Base-by-base conservation (phyloP, 2,797 vertebrate genomes). In the Distichodus sexfasciatus region DNA sequence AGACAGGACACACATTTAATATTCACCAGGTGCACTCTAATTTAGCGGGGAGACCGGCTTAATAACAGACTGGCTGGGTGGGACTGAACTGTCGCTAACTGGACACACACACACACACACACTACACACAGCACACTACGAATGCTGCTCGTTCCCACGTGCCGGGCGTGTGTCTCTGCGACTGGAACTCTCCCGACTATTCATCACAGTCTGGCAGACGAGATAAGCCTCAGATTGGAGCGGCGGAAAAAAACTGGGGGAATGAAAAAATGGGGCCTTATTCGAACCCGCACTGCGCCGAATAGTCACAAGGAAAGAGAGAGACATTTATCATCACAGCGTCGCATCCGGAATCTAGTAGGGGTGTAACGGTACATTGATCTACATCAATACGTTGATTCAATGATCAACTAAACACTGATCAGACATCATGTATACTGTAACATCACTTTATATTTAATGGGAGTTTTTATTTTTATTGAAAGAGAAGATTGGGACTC, bases 261-360 rank as follows among this genome's bases (percentile, higher is more conserved):
- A n/a, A n/a, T n/a, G 21, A 26, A 9, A 69, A 76, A 61, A n/a
- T 0, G 41, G 40, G 48, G 15, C 21, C 38, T 60, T 21, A 38
- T 46, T 48, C 46, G 33, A 53, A 66, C 47, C 63, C 60, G 38
- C 46, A 48, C 47, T 2, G n/a, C 26, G 26, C 17, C 23, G 53
- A 35, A 26, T 26, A 54, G 15, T 44, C 36, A 26, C 31, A 50
- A 26, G 55, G 53, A 48, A n/a, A n/a, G 47, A 67, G 28, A 54
- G 35, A 48, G 19, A 15, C 41, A 68, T 73, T 63, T 26, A 68
- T 73, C 65, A 73, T 61, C 17, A 15, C 17, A 33, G 36, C n/a
- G n/a, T 7, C 4, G 38, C 44, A 35, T 23, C 47, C n/a, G n/a
- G n/a, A n/a, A n/a, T n/a, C n/a, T n/a, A n/a, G n/a, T n/a, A n/a